Evolutionary conservation across 2,888 invertebrate genomes (phyloP), one percentile per base, ranked within the genome.

Genomic region (Orgyia antiqua): DNA sequence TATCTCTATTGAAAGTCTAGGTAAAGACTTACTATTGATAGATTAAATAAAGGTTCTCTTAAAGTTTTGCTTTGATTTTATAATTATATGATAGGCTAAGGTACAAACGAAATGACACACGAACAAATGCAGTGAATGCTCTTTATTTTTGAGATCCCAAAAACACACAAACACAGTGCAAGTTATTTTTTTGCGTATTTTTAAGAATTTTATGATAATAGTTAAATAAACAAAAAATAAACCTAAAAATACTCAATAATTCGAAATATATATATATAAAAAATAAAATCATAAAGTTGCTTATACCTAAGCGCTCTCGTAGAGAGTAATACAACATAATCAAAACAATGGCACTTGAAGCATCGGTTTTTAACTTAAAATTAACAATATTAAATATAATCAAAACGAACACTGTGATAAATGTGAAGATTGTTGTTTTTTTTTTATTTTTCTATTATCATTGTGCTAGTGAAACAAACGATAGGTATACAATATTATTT

Each of bases 131-230:
- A 75, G 63, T 70, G 68, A 73, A 71, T 75, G 77, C 64, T 70
- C 72, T 79, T 78, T 82, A 78, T 84, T 86, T 82, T 80, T 82
- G 86, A 84, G 84, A 87, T 86, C 84, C 78, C 86, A 86, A 87
- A 86, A 86, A 87, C 83, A 82, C 83, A 74, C 77, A 76, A 79
- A 84, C 78, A 79, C 73, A 57, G 79, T 79, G 80, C 75, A 74
- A 61, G 58, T 45, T 53, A 27, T 25, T 51, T 42, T 33, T 51
- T 51, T 51, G 10, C 36, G 45, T 48, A 46, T 45, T 36, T 47
- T 36, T 49, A 36, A 34, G 35, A 35, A 29, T 50, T 47, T n/a
- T 41, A 45, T 41, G 36, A 48, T 48, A 51, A 58, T 52, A 55
- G 35, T 49, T 43, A 45, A 33, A 51, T 36, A 45, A 40, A 15